Base-by-base conservation (phyloP, 2,888 invertebrate genomes). In the Calameuta idolon region DNA sequence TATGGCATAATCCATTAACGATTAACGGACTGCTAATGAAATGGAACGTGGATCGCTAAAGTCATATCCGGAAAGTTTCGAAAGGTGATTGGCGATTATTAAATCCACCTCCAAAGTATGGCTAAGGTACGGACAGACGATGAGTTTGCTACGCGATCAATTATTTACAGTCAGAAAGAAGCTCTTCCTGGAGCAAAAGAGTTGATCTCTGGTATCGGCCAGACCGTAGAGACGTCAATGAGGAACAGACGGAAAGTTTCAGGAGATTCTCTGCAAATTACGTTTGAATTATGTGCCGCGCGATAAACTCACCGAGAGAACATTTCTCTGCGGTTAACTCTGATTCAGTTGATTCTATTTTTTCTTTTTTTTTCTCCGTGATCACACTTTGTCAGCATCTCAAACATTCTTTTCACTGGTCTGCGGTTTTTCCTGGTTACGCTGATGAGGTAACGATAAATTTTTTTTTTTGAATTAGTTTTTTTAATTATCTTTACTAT, bases 1-100 rank as follows among this genome's bases (percentile, higher is more conserved):
- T 55, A 79, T 79, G 75, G 80, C 83, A 83, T 81, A 82, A 84
- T 85, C 80, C 83, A 81, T 84, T 85, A 82, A 84, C 81, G 81
- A 85, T 84, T 81, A 84, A 84, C 84, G 79, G 85, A 85, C 75
- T 83, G 75, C 81, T 85, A 85, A 85, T 85, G 84, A 83, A 85
- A 85, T 79, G 80, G 80, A 83, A 80, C 79, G 71, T 37, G 23
- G 23, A 23, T 55, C 9, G 23, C 23, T 55, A 23, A 55, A 2
- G 23, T 55, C 23, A 55, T 55, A 55, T 55, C 23, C 9, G 55
- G 23, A 23, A 23, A 55, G 55, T 23, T 55, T 23, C 9, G 55
- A 55, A 55, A 55, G 23, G 23, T 23, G 5, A 55, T 23, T 55
- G 23, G 15, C 55, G 55, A 9, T 55, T 55, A 23, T 23, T 55